Conservation (phyloP, 2,113 vertebrate species). For the Penelope pileata region DNA sequence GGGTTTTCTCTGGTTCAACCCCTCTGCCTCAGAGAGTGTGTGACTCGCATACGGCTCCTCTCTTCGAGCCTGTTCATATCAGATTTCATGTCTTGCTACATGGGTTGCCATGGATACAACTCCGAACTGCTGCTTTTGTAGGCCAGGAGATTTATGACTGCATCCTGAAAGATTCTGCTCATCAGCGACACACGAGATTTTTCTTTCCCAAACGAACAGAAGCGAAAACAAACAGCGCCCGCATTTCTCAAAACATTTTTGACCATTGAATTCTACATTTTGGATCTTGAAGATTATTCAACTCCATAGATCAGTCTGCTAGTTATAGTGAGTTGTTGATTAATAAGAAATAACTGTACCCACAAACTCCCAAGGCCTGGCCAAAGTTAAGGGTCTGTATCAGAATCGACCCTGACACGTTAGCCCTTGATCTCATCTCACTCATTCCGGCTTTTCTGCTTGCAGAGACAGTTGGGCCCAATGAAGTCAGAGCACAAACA, state of each 20-base stretch:
- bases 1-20: constrained; percentile 34
- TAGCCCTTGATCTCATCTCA: not conserved
- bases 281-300: not conserved
- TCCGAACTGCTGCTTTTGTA: constrained; percentile 52
- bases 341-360: not conserved
- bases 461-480: not conserved
- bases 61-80: constrained; percentile 23
- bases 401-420: not conserved
- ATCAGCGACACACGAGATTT: constrained; percentile 5
- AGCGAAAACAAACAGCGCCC: constrained; percentile 18
- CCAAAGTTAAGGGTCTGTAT: not conserved
- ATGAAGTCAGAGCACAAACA: not conserved
- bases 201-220: not conserved
- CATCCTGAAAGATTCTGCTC: constrained; percentile 38
- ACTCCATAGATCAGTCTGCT: not conserved
- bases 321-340: not conserved
- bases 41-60: constrained; percentile 46
- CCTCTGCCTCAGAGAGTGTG: not conserved
- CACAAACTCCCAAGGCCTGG: not conserved
- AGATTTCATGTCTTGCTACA: constrained; percentile 68
- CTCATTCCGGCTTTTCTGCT: not conserved
- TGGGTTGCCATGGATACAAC: constrained; percentile 70
- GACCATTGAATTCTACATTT: not conserved
- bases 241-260: not conserved
- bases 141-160: constrained; percentile 59